Percentiles rank a stretch among this genome's conserved stretches.
Evolutionary conservation across 2,888 invertebrate genomes (phyloP).

Genomic region (Geophilus truncorum): DNA sequence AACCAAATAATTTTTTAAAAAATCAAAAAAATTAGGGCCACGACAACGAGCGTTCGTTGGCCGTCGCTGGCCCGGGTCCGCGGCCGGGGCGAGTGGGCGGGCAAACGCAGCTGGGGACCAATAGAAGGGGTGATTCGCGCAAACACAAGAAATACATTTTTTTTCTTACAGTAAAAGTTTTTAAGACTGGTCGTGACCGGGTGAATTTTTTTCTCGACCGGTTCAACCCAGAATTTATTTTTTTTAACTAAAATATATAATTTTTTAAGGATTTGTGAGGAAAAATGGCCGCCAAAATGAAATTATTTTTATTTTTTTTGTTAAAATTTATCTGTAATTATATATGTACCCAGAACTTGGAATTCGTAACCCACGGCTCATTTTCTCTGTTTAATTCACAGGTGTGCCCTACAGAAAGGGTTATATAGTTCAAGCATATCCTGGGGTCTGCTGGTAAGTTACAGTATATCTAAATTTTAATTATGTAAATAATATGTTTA

Average conservation of each 20-base stretch:
- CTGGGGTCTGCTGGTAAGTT: neutral
- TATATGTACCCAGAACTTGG: neutral
- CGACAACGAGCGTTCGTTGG: neutral
- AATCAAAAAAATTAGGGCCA: neutral
- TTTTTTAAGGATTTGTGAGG: neutral
- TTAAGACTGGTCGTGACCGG: neutral
- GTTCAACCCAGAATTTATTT: no score
- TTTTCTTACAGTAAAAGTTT: no score
- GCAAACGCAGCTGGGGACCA: neutral
- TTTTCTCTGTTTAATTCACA: slow-evolving; percentile 5
- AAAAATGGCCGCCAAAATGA: neutral
- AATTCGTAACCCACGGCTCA: neutral
- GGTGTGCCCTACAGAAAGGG: slow-evolving; percentile 12
- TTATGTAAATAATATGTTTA: neutral
- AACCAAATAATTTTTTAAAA: neutral
- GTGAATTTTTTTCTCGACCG: neutral
- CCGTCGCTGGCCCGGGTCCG: slow-evolving; percentile 12
- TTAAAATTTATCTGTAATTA: neutral
- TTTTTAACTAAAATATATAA: neutral
- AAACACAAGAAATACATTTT: no score
- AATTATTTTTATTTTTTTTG: neutral
- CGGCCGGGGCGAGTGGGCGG: slow-evolving; percentile 1
- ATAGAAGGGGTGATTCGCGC: neutral
- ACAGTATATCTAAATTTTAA: neutral
- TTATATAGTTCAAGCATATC: neutral